Base-by-base conservation (phyloP, 2,113 vertebrate genomes). In the Scopus umbretta region DNA sequence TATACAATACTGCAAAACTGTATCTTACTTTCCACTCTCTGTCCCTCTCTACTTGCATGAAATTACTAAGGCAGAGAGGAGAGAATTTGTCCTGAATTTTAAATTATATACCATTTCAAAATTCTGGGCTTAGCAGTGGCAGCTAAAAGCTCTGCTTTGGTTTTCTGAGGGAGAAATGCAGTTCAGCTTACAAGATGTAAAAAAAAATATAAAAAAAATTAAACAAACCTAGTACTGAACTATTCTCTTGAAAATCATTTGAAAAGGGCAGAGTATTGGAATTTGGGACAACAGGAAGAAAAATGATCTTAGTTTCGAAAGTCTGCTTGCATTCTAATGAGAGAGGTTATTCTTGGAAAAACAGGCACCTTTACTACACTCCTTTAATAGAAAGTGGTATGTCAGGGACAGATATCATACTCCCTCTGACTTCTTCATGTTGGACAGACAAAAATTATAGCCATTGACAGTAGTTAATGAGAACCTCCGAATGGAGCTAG, bases 211-310 rank as follows among this genome's bases (percentile, higher is more conserved):
- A 19, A 63, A 87, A 67, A 84, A 56, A 59, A 16, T 81, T 74
- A 75, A 68, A 65, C 26, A 96, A 92, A 84, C 29, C 66, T 62
- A 49, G 83, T 30, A 29, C 92, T 93, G 96, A 97, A 95, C 97
- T 90, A 59, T 93, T 96, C 97, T 97, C 90, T 97, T 56, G 55
- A 97, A 98, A 98, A 97, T 96, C 45, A 88, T 90, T 94, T 98
- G 96, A 96, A 98, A 98, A 98, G 98, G 98, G 97, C 97, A 98
- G 86, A 80, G 96, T 98, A 98, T 98, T 98, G 97, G 97, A 98
- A 98, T 97, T 95, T 91, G 95, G 98, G 97, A 98, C 98, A 98
- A 98, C 96, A 91, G 95, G 89, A 98, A 98, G 98, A 98, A 98
- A 98, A 98, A 98, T 98, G 82, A 98, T 97, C 96, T 97, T 92